Evolutionary conservation across 2,888 invertebrate genomes (phyloP), one percentile per base, ranked within the genome.

Genomic region (Lasius platythorax): DNA sequence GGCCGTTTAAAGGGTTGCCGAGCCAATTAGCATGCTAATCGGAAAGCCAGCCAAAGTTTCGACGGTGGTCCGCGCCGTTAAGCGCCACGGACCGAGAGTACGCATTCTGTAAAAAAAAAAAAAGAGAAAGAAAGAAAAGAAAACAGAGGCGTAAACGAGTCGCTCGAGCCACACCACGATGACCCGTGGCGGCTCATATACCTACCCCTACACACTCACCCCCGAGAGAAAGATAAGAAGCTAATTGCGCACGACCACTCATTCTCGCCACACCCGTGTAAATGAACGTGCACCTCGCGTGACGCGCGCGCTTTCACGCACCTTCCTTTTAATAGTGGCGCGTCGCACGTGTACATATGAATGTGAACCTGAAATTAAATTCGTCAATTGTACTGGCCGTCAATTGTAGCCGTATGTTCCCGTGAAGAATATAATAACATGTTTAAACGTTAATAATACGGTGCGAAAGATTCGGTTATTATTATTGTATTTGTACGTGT

Each of bases 1-100:
- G 89, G 83, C 66, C 89, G 78, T 88, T 93, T 91, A 92, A 92
- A 91, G 91, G 92, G 91, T 92, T 90, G 83, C 82, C 82, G 76
- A 67, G 82, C 74, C 90, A 88, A 92, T 92, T 92, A 92, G 89
- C 91, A 92, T 91, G 88, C 79, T 90, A 90, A 90, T 89, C 87
- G 87, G 78, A 86, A 90, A 90, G 84, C 86, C 76, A 66, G 72
- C 68, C 30, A 37, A 85, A 87, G 79, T 86, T 90, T 90, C 83
- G 85, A 81, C 79, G 43, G 61, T 12, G 53, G 83, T 66, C 53
- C 83, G 56, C 67, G 50, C n/a, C 15, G 30, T 33, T 58, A 46
- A 66, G 33, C 28, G 50, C 11, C 72, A 1, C 40, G 63, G n/a
- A 64, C 40, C 68, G 75, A 72, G 61, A 66, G 46, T 53, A 23